These are phyloP conservation scores for Tinea semifulvella DNA, from an alignment of 2,888 invertebrate species.

Conservation along the genomic window DNA sequence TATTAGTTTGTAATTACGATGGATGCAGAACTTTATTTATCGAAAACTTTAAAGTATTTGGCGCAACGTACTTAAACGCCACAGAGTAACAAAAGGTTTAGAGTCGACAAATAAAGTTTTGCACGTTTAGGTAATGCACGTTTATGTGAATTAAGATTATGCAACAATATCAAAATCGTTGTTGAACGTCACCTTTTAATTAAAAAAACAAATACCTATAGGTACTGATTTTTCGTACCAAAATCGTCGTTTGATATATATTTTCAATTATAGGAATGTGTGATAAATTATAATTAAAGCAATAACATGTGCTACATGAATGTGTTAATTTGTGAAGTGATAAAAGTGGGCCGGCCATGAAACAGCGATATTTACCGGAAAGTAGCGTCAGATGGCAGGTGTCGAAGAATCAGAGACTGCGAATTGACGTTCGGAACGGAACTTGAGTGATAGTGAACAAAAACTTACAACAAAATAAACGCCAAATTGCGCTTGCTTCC, in stretches of 20 bases:
- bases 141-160: slow-evolving; percentile 7
- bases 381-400: slow-evolving; percentile 56
- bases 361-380: slow-evolving; percentile 45
- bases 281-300: slow-evolving; percentile 15
- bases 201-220: background rate
- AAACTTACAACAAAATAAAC: slow-evolving; percentile 26
- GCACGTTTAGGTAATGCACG: too few species aligned
- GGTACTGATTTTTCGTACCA: too few species aligned
- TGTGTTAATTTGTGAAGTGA: slow-evolving; percentile 55
- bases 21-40: background rate
- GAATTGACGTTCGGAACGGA: slow-evolving; percentile 58
- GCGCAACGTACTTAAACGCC: slow-evolving; percentile 15
- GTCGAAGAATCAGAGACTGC: slow-evolving; percentile 60
- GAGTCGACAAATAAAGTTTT: background rate
- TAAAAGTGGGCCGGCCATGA: slow-evolving; percentile 63
- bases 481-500: slow-evolving; percentile 66
- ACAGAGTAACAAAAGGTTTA: slow-evolving; percentile 1
- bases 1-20: background rate
- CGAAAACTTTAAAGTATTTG: slow-evolving; percentile 24
- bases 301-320: slow-evolving; percentile 42
- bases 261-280: background rate
- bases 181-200: background rate
- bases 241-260: background rate
- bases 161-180: slow-evolving; percentile 5
- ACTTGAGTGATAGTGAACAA: slow-evolving; percentile 42